Percentiles rank a stretch among this genome's conserved stretches.
phyloP scores from a whole-genome alignment of 2,797 vertebrate species.

The Eidolon dupreanum region DNA sequence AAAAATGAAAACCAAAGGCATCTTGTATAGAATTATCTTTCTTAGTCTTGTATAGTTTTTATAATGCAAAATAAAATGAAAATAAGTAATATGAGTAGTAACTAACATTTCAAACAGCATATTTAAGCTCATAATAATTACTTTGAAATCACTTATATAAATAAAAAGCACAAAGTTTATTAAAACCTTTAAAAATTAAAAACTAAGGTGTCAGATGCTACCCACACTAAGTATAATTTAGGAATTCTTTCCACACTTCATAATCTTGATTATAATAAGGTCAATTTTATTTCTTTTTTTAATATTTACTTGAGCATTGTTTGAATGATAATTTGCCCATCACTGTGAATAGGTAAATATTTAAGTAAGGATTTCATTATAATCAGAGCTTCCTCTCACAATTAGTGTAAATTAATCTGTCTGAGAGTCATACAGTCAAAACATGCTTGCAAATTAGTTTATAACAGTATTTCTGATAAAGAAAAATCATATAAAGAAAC shows the following conservation, averaged over 20 bases:
- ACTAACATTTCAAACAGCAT: constrained; percentile 44
- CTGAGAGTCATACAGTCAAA: constrained; percentile 42
- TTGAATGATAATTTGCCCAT: constrained; percentile 25
- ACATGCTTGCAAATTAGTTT: constrained; percentile 52
- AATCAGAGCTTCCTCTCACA: constrained; percentile 36
- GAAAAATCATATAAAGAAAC: neutral
- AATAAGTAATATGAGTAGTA: constrained; percentile 46
- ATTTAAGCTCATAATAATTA: constrained; percentile 33
- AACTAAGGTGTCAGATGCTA: neutral
- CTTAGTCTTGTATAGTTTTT: neutral
- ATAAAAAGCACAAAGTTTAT: neutral
- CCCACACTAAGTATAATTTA: constrained; percentile 22
- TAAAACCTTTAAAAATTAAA: neutral
- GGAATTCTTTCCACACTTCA: neutral
- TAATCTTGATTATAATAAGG: constrained; percentile 18
- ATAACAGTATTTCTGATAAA: constrained; percentile 56
- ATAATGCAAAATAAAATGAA: neutral
- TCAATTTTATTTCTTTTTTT: constrained; percentile 61
- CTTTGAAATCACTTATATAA: neutral
- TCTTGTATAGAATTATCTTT: constrained; percentile 26
- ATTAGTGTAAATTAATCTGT: neutral
- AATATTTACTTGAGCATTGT: constrained; percentile 17
- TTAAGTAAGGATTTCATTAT: constrained; percentile 35
- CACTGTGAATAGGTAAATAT: constrained; percentile 22
- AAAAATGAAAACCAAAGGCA: constrained; percentile 52